Evolutionary conservation across 2,113 vertebrate genomes (phyloP), one percentile per base, ranked within the genome.

Genomic region (Numida meleagris): DNA sequence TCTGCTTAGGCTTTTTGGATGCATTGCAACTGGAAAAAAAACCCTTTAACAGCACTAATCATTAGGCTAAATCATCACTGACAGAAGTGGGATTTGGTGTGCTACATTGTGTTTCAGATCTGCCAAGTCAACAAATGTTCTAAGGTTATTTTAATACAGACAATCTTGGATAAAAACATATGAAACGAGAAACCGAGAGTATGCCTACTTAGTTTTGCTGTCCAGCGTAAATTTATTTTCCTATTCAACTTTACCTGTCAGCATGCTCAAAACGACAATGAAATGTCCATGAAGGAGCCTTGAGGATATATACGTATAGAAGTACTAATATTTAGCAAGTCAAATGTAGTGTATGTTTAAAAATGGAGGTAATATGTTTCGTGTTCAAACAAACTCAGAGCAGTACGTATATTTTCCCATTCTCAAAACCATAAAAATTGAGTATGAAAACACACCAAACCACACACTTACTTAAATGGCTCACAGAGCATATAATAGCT

Each of bases 401-500:
- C 85, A 88, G 45, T 80, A 93, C 91, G 85, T 83, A 12, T 88
- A 61, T 93, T 90, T 95, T 95, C 93, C 85, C 82, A 58, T 93
- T 91, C 77, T 72, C 70, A 81, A 94, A 93, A 25, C 93, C 21
- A 0, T 90, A 93, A 95, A 83, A 89, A 93, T 93, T 72, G 82
- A 86, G 57, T 71, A 94, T 45, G 68, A 91, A 91, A 90, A 91
- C 65, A 75, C 42, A 90, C 51, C 65, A 94, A 91, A 93, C 93
- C 93, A 95, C 89, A 94, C 58, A 91, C 95, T 93, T 95, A 78
- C 80, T 95, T 76, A 68, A 19, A 91, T 68, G 73, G 80, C 77
- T 94, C 68, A 75, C 2, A 84, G 77, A 92, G 66, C 78, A 40
- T 91, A 86, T 95, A 96, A 96, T 92, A 81, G 58, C 78, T 86